Evolutionary conservation across 2,888 invertebrate species (phyloP).

Genomic region (Calephelis perditalis): DNA sequence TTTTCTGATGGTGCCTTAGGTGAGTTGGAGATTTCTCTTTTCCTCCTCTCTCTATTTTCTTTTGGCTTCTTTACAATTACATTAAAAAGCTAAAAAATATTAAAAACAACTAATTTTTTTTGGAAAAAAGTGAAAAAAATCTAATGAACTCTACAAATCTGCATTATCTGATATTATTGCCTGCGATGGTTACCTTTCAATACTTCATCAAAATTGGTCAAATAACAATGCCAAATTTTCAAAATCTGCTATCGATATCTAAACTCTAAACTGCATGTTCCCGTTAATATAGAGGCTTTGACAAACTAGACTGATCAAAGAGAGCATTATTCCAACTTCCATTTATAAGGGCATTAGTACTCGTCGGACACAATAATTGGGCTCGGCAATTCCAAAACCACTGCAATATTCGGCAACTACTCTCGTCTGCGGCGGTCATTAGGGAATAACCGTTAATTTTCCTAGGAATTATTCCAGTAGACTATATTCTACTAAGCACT

Average conservation of each 20-base stretch:
- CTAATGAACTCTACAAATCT: too few relatives aligned
- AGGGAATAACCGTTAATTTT: conserved; percentile 6
- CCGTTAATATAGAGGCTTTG: conserved; percentile 1
- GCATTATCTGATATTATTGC: too few relatives aligned
- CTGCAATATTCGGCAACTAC: conserved; percentile 9
- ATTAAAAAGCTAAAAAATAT: too few relatives aligned
- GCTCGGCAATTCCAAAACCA: conserved; percentile 11
- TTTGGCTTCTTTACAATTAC: too few relatives aligned
- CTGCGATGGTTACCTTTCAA: too few relatives aligned
- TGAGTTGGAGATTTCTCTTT: too few relatives aligned
- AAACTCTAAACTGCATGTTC: not conserved
- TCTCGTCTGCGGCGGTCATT: not conserved
- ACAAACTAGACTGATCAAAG: conserved; percentile 11
- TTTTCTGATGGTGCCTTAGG: too few relatives aligned
- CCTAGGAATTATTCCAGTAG: conserved; percentile 1
- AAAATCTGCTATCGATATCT: not conserved
- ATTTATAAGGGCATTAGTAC: conserved; percentile 13
- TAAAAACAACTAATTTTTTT: too few relatives aligned
- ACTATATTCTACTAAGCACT: not conserved
- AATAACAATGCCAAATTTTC: too few relatives aligned
- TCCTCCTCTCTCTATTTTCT: too few relatives aligned
- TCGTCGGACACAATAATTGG: conserved; percentile 10
- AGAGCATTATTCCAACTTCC: conserved; percentile 8
- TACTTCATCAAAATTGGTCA: too few relatives aligned
- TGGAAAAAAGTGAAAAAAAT: too few relatives aligned